Evolutionary conservation across 2,113 vertebrate genomes (phyloP).

Genomic region (Elaphurus davidianus): DNA sequence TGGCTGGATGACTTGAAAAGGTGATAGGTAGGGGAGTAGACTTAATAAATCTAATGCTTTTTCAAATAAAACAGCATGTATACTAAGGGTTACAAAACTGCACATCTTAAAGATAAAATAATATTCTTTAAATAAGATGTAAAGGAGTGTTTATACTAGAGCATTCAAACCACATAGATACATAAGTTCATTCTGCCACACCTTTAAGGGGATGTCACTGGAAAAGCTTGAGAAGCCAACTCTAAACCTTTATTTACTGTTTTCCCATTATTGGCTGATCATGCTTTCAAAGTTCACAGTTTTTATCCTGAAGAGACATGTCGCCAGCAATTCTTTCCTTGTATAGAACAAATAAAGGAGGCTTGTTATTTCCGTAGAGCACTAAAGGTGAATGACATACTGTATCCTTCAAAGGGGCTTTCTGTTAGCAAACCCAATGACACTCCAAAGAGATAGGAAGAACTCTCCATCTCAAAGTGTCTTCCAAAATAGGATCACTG

Average conservation of each 20-base stretch:
- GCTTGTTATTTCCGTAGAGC: neutral
- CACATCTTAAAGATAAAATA: neutral
- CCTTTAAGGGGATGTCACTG: neutral
- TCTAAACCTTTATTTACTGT: neutral
- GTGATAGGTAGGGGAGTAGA: accelerated
- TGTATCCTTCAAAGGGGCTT: neutral
- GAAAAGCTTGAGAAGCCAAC: neutral
- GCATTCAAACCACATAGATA: neutral
- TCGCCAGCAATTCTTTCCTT: neutral
- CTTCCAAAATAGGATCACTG: neutral
- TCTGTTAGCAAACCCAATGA: neutral
- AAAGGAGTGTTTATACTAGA: neutral
- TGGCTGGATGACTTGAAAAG: neutral
- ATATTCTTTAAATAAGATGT: neutral
- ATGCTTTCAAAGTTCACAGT: neutral
- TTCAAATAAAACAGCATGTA: neutral
- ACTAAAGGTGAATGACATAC: neutral
- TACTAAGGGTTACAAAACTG: neutral
- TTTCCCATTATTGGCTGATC: neutral
- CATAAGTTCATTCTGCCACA: neutral
- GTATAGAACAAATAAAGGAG: neutral
- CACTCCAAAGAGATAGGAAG: neutral
- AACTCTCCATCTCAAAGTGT: neutral
- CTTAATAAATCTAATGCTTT: neutral
- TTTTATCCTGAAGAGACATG: neutral